Conservation (phyloP, 2,113 vertebrate genomes). For the Aldabrachelys gigantea region DNA sequence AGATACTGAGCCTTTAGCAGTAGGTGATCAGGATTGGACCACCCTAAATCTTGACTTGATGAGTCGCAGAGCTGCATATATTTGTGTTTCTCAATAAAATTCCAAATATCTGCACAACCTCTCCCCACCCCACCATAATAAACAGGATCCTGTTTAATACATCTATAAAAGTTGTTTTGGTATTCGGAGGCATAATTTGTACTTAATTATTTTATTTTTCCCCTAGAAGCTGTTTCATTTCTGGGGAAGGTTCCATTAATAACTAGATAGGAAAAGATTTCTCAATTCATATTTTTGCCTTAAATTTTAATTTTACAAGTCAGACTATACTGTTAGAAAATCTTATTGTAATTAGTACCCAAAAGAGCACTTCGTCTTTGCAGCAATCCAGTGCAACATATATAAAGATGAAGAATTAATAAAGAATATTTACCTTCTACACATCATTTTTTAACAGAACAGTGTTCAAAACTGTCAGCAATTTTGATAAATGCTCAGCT, state of each 20-base stretch:
- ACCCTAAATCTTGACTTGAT: not conserved
- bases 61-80: not conserved
- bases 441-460: not conserved
- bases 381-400: not conserved
- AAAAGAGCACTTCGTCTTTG: not conserved
- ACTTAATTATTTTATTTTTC: not conserved
- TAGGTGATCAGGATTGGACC: constrained; percentile 19
- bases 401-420: fast-evolving
- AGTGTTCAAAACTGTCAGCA: not conserved
- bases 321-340: not conserved
- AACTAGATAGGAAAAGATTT: not conserved
- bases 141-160: constrained; percentile 35
- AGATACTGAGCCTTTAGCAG: constrained; percentile 9
- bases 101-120: not conserved
- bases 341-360: not conserved
- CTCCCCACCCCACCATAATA: not conserved
- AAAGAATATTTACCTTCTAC: not conserved
- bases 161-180: not conserved
- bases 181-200: constrained; percentile 15
- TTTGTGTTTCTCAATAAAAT: not conserved
- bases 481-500: constrained; percentile 12
- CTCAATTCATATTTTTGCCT: constrained; percentile 10
- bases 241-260: not conserved
- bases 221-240: constrained; percentile 16
- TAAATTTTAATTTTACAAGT: not conserved